These are phyloP conservation scores for Eretmochelys imbricata DNA, from an alignment of 2,113 vertebrate species.

Conservation along the genomic window DNA sequence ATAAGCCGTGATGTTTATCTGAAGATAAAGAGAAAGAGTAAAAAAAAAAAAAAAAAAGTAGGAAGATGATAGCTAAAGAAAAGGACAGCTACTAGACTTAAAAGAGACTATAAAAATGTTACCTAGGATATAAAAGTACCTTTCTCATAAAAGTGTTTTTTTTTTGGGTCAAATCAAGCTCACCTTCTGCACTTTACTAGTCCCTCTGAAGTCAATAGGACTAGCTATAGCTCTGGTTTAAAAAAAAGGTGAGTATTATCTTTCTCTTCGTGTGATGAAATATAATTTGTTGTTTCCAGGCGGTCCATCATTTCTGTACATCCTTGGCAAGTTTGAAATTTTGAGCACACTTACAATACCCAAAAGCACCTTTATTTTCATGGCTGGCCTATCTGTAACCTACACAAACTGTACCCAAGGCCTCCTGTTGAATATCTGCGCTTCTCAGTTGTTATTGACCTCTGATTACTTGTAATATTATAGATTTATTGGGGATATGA, in stretches of 20 bases:
- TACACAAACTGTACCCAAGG: background rate
- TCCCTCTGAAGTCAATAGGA: conserved; percentile 13
- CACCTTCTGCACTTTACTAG: conserved; percentile 15
- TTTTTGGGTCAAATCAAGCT: conserved; percentile 18
- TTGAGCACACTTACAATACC: background rate
- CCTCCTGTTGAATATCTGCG: conserved; percentile 11
- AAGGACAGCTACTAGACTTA: background rate
- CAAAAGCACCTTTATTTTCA: background rate
- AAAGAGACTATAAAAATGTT: conserved; percentile 32
- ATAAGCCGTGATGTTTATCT: background rate
- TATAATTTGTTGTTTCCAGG: conserved; percentile 35
- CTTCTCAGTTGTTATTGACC: conserved; percentile 30
- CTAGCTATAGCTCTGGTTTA: conserved; percentile 1
- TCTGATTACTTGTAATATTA: conserved; percentile 39
- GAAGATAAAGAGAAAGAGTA: background rate
- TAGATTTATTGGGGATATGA: conserved; percentile 64
- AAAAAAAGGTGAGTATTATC: conserved; percentile 14
- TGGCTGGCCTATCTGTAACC: background rate
- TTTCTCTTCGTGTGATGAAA: background rate
- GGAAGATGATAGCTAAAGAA: background rate
- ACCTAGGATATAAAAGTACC: background rate
- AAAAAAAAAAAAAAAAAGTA: conserved; percentile 10
- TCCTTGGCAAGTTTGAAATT: background rate
- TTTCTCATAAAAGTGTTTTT: background rate
- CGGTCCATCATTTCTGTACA: background rate